phyloP scores from a whole-genome alignment of 1,140 invertebrate species.

The Drosophila mojavensis region DNA sequence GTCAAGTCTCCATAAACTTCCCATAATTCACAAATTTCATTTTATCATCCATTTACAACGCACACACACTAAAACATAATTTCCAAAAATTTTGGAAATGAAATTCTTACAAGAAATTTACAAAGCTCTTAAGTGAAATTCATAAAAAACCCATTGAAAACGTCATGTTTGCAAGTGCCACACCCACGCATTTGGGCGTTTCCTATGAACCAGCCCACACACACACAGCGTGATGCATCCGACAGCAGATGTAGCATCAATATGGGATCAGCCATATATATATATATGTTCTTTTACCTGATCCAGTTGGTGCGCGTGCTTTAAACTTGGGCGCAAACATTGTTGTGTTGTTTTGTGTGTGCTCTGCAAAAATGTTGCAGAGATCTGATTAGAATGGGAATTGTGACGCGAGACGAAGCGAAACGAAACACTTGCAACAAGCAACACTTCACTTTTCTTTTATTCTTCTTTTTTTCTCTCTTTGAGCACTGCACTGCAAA shows the following conservation, averaged over 20 bases:
- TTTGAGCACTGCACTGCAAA: constrained; percentile 8
- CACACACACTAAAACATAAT: background rate
- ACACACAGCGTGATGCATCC: constrained; percentile 34
- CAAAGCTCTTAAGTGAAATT: constrained; percentile 36
- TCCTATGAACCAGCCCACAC: background rate
- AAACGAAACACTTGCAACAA: constrained; percentile 15
- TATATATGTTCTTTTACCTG: constrained; percentile 86
- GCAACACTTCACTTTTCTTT: constrained; percentile 29
- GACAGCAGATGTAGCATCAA: constrained; percentile 8
- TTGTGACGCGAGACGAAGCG: background rate
- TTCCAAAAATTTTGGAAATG: background rate
- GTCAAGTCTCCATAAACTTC: too few relatives aligned
- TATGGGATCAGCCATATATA: background rate
- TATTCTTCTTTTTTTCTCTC: background rate
- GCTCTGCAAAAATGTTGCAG: constrained; percentile 67
- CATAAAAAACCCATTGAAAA: constrained; percentile 53
- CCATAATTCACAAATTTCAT: too few relatives aligned
- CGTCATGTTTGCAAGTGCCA: constrained; percentile 64
- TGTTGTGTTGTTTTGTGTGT: constrained; percentile 75
- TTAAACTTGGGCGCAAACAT: constrained; percentile 91
- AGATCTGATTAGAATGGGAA: constrained; percentile 6
- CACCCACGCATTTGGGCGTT: constrained; percentile 29
- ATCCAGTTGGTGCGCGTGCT: constrained; percentile 88
- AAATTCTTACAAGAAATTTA: background rate
- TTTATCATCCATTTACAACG: too few relatives aligned